Evolutionary conservation across 2,888 invertebrate genomes (phyloP), one percentile per base, ranked within the genome.

Genomic region (Eudasyphora cyanicolor): DNA sequence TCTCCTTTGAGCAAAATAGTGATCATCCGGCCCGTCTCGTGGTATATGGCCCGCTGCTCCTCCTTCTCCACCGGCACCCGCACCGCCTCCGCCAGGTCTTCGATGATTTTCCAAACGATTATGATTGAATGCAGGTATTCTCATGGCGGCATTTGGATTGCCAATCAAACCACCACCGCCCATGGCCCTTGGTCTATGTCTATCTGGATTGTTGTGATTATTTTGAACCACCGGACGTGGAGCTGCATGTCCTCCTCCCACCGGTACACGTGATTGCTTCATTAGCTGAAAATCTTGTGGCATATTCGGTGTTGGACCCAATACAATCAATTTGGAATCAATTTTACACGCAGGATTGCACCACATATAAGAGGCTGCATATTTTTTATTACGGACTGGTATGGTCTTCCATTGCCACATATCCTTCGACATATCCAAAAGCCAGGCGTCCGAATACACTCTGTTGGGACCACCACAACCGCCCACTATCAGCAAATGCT

Each of bases 371-470:
- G 96, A 95, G 27, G 98, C 96, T 54, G 96, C 95, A 93, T 95
- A 95, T 88, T 96, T 95, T 86, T 95, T 94, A 89, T 97, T 96
- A 85, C 94, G 93, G 32, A 98, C 95, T 82, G 94, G 94, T 67
- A 98, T 93, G 91, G 95, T 95, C 88, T 93, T 94, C 96, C 96
- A 95, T 80, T 93, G 94, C 96, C 96, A 97, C 32, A 93, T 91
- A 42, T 94, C 93, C 7, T 86, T 84, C 85, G 93, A 94, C 95
- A 98, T 96, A 74, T 94, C 96, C 80, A 99, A 93, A 78, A 98
- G 92, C 98, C 98, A 99, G 82, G 97, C 96, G 92, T 99, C 99
- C 88, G 95, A 96, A 91, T 96, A 97, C 24, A 97, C 95, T 91
- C 96, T 95, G 87, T 96, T 96, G 54, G 97, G 95, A 0, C 97